These are phyloP conservation scores for Cataglyphis albicans DNA, from an alignment of 2,888 invertebrate species.

Conservation along the genomic window DNA sequence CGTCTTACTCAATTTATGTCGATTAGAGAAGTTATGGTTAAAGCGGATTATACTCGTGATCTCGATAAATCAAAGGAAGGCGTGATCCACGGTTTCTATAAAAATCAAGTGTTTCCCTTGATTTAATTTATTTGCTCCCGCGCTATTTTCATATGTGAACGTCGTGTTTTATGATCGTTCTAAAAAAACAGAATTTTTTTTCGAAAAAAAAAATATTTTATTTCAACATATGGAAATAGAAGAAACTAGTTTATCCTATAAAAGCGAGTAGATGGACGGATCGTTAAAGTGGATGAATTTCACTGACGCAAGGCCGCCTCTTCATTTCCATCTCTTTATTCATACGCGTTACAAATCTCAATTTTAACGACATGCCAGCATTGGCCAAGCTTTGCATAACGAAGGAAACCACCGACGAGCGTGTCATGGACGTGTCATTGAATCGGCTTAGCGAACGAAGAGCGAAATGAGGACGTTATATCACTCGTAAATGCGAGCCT, in stretches of 20 bases:
- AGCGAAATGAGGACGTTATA: slow-evolving; percentile 49
- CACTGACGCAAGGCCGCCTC: slow-evolving; percentile 36
- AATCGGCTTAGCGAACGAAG: slow-evolving; percentile 47
- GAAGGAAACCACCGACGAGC: slow-evolving; percentile 54
- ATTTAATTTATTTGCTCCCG: not conserved
- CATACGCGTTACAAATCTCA: slow-evolving; percentile 17
- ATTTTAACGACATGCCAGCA: slow-evolving; percentile 3
- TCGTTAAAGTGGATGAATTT: slow-evolving; percentile 60
- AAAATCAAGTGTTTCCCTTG: not conserved
- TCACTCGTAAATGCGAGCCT: slow-evolving; percentile 23
- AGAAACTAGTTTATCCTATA: not conserved
- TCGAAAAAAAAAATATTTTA: not conserved
- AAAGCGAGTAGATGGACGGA: slow-evolving; percentile 15
- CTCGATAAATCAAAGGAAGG: slow-evolving; percentile 27
- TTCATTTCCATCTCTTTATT: slow-evolving; percentile 8
- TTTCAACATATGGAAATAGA: not conserved
- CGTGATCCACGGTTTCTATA: not conserved
- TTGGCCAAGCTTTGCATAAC: slow-evolving; percentile 22
- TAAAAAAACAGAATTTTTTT: not conserved
- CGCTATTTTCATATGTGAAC: not conserved
- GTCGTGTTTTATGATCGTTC: not conserved
- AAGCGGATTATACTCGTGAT: slow-evolving; percentile 6
- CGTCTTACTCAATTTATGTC: slow-evolving; percentile 30
- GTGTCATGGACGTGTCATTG: slow-evolving; percentile 59
- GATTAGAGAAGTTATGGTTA: slow-evolving; percentile 19